Evolutionary conservation across 53 echinoderm and acorn worm genomes (phyloP).

Genomic region (Luidia sarsii): DNA sequence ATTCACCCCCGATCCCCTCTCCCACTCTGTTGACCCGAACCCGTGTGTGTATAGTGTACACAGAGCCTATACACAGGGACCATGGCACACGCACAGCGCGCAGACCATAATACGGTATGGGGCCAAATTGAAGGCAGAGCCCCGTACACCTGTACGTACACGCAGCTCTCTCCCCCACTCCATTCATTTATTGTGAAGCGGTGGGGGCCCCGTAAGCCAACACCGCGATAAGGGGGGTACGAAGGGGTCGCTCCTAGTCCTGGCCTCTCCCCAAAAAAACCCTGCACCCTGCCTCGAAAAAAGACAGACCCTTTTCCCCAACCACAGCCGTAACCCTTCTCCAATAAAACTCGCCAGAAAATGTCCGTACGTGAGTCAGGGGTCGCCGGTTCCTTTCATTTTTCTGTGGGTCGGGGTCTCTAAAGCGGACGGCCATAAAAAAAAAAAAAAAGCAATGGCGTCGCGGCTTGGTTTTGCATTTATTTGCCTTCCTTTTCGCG

Average conservation of each 20-base stretch:
- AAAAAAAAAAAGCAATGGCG: constrained; percentile 38
- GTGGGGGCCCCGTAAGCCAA: constrained; percentile 25
- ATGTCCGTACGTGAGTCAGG: too few species aligned
- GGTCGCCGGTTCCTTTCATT: too few species aligned
- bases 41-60: neutral
- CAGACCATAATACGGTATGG: neutral
- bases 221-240: constrained; percentile 19
- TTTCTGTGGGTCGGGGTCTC: too few species aligned
- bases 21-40: neutral
- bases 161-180: neutral
- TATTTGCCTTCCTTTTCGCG: too few species aligned
- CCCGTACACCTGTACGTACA: too few species aligned
- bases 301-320: constrained; percentile 12
- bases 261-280: constrained; percentile 41
- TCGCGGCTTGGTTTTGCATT: too few species aligned
- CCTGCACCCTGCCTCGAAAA: constrained; percentile 32
- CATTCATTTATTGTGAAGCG: constrained; percentile 21
- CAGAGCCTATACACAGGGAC: neutral
- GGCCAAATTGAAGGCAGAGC: constrained; percentile 15
- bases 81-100: neutral
- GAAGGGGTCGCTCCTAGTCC: too few species aligned
- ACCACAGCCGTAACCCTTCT: too few species aligned
- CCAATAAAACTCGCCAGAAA: too few species aligned
- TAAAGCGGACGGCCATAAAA: constrained; percentile 24
- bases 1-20: too few species aligned